These are phyloP conservation scores for Nanorana parkeri DNA, from an alignment of 2,113 vertebrate genomes.

Conservation along the genomic window DNA sequence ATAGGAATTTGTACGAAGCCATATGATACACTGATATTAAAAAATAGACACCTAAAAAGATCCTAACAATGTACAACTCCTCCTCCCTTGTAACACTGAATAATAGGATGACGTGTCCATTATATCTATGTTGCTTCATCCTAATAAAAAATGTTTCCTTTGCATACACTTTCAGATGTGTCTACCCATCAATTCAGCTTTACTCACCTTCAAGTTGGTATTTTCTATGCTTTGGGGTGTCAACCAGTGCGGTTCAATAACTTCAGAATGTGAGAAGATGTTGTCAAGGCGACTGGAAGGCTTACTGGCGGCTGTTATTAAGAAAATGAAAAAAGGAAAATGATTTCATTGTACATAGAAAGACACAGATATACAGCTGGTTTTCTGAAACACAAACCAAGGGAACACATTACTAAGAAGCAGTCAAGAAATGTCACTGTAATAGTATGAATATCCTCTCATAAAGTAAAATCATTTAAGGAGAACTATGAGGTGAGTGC, in stretches of 20 bases:
- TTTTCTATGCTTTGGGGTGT: constrained; percentile 21
- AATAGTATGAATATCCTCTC: neutral
- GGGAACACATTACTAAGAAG: too few relatives aligned
- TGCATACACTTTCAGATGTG: too few relatives aligned
- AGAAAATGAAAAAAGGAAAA: neutral
- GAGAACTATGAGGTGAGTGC: too few relatives aligned
- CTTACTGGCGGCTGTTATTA: neutral
- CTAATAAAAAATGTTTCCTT: neutral
- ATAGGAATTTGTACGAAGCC: too few relatives aligned
- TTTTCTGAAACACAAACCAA: neutral
- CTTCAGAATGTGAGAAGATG: constrained; percentile 70
- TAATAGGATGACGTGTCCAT: too few relatives aligned
- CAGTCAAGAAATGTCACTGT: neutral
- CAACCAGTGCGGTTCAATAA: constrained; percentile 81
- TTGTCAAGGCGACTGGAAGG: neutral
- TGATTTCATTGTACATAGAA: neutral
- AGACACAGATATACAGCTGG: neutral
- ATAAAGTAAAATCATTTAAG: too few relatives aligned
- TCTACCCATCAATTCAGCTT: neutral
- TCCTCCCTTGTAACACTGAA: too few relatives aligned
- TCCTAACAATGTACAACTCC: too few relatives aligned
- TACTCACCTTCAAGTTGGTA: constrained; percentile 66
- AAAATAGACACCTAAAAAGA: too few relatives aligned
- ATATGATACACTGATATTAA: too few relatives aligned
- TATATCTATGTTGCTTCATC: too few relatives aligned